Evolutionary conservation across 2,888 invertebrate genomes (phyloP).

Genomic region (Colostygia pectinataria): DNA sequence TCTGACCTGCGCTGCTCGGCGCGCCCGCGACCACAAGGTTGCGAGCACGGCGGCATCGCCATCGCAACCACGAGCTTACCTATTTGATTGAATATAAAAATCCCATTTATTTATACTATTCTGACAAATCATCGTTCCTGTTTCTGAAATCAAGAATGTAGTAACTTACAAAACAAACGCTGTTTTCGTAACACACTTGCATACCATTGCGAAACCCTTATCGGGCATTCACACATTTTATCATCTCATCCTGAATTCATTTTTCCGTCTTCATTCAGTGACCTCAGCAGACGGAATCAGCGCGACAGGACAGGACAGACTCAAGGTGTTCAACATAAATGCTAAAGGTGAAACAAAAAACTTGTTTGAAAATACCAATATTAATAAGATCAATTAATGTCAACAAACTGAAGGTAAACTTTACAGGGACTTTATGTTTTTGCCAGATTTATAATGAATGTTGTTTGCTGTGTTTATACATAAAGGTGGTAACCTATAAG

Average conservation of each 20-base stretch:
- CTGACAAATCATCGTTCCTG: no score
- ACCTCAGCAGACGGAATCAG: slow-evolving; percentile 60
- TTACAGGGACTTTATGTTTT: slow-evolving; percentile 25
- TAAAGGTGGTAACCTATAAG: not conserved
- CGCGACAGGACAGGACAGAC: slow-evolving; percentile 37
- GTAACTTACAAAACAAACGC: not conserved
- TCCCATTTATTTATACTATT: no score
- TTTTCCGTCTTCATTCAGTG: slow-evolving; percentile 50
- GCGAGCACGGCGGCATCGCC: slow-evolving; percentile 48
- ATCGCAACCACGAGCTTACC: slow-evolving; percentile 19
- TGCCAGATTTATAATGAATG: slow-evolving; percentile 3
- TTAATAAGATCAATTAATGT: slow-evolving; percentile 52
- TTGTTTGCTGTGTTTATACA: not conserved
- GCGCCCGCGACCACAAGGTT: no score
- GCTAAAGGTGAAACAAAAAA: slow-evolving; percentile 57
- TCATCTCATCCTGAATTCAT: slow-evolving; percentile 38
- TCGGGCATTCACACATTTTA: slow-evolving; percentile 60
- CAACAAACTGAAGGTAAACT: slow-evolving; percentile 63
- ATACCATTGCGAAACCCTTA: slow-evolving; percentile 43
- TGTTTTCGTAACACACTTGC: slow-evolving; percentile 15
- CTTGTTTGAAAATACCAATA: slow-evolving; percentile 46
- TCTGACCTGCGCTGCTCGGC: slow-evolving; percentile 76
- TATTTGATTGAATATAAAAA: no score
- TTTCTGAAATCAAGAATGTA: no score
- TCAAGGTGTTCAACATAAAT: slow-evolving; percentile 59